These are phyloP conservation scores for Rhopalosiphum maidis DNA, from an alignment of 1,140 invertebrate species.

Conservation along the genomic window DNA sequence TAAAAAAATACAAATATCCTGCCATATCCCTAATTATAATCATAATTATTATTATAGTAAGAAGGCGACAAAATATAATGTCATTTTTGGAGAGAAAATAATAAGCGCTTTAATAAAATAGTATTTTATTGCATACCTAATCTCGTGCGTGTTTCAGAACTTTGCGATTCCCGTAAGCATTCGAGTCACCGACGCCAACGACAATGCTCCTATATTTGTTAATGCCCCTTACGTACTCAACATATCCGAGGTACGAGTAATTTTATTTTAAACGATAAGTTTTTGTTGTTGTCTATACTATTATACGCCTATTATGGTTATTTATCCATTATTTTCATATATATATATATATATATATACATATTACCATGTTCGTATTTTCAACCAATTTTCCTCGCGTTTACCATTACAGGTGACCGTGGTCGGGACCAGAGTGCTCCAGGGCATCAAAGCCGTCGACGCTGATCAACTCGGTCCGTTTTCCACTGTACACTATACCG, in stretches of 20 bases:
- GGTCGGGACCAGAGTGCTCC: conserved; percentile 78
- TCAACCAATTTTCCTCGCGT: background rate
- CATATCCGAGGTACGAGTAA: conserved; percentile 75
- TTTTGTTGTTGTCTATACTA: background rate
- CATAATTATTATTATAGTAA: background rate
- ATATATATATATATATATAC: background rate
- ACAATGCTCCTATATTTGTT: conserved; percentile 84
- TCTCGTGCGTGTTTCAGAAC: conserved; percentile 66
- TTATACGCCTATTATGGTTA: background rate
- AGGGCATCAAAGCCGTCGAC: conserved; percentile 80
- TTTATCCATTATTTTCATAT: background rate
- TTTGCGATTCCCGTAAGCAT: conserved; percentile 90
- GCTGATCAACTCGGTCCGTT: conserved; percentile 88
- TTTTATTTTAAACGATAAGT: background rate
- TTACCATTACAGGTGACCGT: conserved; percentile 72
- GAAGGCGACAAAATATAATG: background rate
- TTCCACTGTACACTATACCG: conserved; percentile 85
- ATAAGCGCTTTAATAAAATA: background rate
- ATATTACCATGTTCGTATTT: background rate
- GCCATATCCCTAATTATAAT: background rate
- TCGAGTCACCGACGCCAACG: conserved; percentile 90
- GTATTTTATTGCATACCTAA: background rate
- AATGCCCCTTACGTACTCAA: conserved; percentile 83
- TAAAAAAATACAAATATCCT: no score
- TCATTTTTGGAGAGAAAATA: background rate